phyloP scores from a whole-genome alignment of 2,888 invertebrate species.

The Bombylius discolor region DNA sequence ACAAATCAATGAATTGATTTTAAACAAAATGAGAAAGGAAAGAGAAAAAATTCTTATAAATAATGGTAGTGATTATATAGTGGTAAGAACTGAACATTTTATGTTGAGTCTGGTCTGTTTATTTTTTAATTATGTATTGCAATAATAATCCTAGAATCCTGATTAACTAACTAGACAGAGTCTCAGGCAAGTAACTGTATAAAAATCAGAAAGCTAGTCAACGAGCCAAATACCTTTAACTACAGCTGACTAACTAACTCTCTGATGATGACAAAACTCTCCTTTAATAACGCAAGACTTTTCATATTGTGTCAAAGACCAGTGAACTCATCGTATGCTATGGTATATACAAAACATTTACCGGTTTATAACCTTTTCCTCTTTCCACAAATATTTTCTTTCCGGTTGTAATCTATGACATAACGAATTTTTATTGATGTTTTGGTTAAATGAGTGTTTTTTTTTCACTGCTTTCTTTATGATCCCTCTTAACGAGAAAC shows the following conservation, averaged over 20 bases:
- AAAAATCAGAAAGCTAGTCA: not conserved
- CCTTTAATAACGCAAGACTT: not conserved
- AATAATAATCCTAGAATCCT: not conserved
- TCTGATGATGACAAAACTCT: not conserved
- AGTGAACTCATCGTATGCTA: not conserved
- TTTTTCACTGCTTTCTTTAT: too few relatives aligned
- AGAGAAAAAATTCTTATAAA: too few relatives aligned
- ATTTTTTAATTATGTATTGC: too few relatives aligned
- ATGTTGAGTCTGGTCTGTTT: too few relatives aligned
- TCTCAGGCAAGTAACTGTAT: not conserved
- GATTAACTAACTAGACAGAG: not conserved
- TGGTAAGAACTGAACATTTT: too few relatives aligned
- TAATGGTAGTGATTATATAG: too few relatives aligned
- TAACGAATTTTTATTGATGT: not conserved
- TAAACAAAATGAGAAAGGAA: too few relatives aligned
- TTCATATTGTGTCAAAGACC: slow-evolving; percentile 2
- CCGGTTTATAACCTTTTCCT: not conserved
- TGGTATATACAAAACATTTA: not conserved
- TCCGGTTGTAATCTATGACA: not conserved
- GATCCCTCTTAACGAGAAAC: too few relatives aligned
- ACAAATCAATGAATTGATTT: too few relatives aligned
- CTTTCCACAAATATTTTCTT: not conserved
- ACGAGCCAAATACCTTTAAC: not conserved
- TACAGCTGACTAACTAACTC: not conserved
- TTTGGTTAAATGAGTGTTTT: not conserved